Evolutionary conservation across 1,140 invertebrate species (phyloP).

Genomic region (Vanessa atalanta): DNA sequence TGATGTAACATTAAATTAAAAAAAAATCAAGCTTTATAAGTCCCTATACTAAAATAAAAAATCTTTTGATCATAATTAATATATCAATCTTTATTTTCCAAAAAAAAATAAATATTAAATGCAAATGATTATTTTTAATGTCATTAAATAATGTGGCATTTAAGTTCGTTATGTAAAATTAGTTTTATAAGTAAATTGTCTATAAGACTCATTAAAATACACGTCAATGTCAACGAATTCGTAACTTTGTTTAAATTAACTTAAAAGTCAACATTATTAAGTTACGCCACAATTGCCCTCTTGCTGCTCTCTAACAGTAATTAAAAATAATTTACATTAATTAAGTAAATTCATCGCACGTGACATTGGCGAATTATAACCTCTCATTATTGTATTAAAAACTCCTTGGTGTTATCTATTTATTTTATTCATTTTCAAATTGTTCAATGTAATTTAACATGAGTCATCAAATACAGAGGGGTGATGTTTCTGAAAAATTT

Average conservation of each 20-base stretch:
- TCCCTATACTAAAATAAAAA: neutral
- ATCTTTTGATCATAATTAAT: neutral
- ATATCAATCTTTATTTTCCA: too few species aligned
- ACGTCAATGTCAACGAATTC: neutral
- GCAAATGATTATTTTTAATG: too few species aligned
- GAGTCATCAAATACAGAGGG: too few species aligned
- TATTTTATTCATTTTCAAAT: too few species aligned
- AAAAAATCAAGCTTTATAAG: neutral
- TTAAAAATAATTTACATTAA: neutral
- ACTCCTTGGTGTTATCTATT: too few species aligned
- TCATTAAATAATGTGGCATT: too few species aligned
- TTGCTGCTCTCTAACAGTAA: neutral
- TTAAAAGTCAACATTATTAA: neutral
- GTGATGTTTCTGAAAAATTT: too few species aligned
- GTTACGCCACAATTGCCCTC: neutral
- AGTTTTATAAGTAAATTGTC: neutral
- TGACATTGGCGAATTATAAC: too few species aligned
- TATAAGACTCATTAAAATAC: neutral
- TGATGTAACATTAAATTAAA: neutral
- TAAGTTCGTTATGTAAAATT: neutral
- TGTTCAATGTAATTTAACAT: too few species aligned
- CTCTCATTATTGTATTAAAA: too few species aligned
- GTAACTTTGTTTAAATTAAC: constrained; percentile 5
- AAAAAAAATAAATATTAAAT: too few species aligned
- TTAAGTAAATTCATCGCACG: neutral